phyloP scores from a whole-genome alignment of 2,797 vertebrate species.

The Diglossa cyanea region DNA sequence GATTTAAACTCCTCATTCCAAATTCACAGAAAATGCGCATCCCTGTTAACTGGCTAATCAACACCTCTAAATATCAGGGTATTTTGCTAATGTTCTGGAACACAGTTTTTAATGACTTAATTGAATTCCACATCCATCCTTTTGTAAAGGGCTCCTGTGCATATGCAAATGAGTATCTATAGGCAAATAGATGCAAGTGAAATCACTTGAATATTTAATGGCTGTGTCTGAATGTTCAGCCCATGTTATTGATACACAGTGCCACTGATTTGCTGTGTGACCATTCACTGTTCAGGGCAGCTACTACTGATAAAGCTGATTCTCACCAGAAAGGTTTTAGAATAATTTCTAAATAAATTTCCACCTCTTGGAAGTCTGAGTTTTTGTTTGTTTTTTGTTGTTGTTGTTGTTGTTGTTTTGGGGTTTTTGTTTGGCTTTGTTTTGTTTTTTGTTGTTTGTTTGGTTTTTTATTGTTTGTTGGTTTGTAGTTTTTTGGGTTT shows the following conservation, averaged over 20 bases:
- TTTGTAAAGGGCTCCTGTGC: neutral
- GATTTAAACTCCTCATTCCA: neutral
- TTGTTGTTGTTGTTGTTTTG: neutral
- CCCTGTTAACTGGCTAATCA: neutral
- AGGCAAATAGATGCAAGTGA: neutral
- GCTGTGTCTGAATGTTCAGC: neutral
- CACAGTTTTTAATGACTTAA: neutral
- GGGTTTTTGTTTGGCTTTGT: no score
- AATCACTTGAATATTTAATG: neutral
- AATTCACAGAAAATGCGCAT: neutral
- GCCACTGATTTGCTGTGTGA: neutral
- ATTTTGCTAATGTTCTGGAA: neutral
- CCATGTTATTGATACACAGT: neutral
- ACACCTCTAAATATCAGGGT: neutral
- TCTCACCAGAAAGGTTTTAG: neutral
- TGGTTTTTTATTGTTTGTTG: neutral
- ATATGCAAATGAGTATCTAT: neutral
- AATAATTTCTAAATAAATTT: neutral
- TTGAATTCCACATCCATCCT: neutral
- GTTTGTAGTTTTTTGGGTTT: neutral
- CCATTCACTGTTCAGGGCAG: neutral
- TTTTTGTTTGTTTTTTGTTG: neutral
- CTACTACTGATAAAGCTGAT: neutral
- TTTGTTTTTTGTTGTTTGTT: fast-evolving
- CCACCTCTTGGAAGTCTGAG: neutral